These are phyloP conservation scores for Polydrusus pterygomalis DNA, from an alignment of 2,888 invertebrate species.

Conservation along the genomic window DNA sequence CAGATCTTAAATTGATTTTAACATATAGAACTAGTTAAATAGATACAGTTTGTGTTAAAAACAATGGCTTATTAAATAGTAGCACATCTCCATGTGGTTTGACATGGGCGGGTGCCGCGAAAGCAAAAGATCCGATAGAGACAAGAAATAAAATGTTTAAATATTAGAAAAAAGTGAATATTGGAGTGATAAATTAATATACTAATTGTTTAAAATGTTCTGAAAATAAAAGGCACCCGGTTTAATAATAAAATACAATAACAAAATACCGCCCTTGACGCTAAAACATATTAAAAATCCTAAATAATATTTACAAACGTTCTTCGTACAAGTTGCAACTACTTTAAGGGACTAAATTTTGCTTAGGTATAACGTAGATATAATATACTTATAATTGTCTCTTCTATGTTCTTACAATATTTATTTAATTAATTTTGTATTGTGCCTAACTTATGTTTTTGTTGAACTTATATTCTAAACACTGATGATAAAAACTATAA, in stretches of 20 bases:
- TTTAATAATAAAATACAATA: conserved; percentile 1
- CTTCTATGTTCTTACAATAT: conserved; percentile 17
- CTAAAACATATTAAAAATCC: conserved; percentile 2
- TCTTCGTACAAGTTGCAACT: conserved; percentile 12
- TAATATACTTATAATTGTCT: conserved; percentile 13
- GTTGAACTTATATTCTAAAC: conserved; percentile 67
- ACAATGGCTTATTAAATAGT: no score
- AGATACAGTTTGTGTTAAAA: no score
- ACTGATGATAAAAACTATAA: conserved; percentile 64
- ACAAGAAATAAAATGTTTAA: no score
- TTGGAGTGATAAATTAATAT: no score
- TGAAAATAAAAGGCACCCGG: conserved; percentile 5
- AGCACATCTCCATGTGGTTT: no score
- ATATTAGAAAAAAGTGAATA: no score
- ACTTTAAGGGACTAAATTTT: conserved; percentile 21
- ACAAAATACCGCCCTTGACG: neutral
- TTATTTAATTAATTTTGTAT: conserved; percentile 58
- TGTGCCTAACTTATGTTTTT: conserved; percentile 69
- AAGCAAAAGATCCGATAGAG: no score
- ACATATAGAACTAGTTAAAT: no score
- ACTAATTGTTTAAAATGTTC: neutral
- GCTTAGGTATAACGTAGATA: neutral
- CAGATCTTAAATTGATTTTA: no score
- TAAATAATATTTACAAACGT: conserved; percentile 24
- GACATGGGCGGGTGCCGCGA: no score